phyloP scores from a whole-genome alignment of 1,140 invertebrate species.

The Palaemon carinicauda region DNA sequence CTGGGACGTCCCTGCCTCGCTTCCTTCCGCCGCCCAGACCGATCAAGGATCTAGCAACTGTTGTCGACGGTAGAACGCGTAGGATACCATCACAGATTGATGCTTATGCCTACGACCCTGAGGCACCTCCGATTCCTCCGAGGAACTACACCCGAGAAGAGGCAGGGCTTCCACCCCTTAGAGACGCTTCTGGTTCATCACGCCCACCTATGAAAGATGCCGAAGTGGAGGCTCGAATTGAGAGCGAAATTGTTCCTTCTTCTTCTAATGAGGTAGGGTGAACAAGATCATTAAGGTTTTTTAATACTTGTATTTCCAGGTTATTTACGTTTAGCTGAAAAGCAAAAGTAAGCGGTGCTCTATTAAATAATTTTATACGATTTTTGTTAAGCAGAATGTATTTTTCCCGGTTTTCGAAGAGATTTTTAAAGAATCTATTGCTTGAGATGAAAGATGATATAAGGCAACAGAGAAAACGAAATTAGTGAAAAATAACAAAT shows the following conservation, averaged over 20 bases:
- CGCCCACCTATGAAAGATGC: slow-evolving; percentile 9
- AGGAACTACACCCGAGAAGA: slow-evolving; percentile 48
- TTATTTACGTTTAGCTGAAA: no score
- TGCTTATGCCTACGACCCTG: slow-evolving; percentile 35
- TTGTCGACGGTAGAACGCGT: background rate
- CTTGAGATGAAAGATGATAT: no score
- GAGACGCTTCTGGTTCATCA: background rate
- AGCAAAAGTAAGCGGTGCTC: no score
- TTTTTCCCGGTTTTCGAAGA: no score
- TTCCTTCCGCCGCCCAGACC: slow-evolving; percentile 40
- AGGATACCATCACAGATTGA: slow-evolving; percentile 12
- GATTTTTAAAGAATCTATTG: no score
- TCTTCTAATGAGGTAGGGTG: background rate
- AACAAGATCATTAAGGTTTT: no score
- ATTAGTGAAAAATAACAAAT: no score
- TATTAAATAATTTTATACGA: no score
- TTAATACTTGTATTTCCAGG: no score
- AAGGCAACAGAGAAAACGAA: no score
- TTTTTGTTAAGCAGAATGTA: no score
- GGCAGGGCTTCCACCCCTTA: slow-evolving; percentile 17
- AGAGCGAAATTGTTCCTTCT: background rate
- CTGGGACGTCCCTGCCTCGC: slow-evolving; percentile 36
- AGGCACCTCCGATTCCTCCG: slow-evolving; percentile 41
- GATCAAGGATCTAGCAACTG: background rate
- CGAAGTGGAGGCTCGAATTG: slow-evolving; percentile 32